A percentile compares a stretch with the other conserved stretches of the same genome.
Evolutionary conservation across 2,797 vertebrate species (phyloP).

Genomic region (Danio kyathit): DNA sequence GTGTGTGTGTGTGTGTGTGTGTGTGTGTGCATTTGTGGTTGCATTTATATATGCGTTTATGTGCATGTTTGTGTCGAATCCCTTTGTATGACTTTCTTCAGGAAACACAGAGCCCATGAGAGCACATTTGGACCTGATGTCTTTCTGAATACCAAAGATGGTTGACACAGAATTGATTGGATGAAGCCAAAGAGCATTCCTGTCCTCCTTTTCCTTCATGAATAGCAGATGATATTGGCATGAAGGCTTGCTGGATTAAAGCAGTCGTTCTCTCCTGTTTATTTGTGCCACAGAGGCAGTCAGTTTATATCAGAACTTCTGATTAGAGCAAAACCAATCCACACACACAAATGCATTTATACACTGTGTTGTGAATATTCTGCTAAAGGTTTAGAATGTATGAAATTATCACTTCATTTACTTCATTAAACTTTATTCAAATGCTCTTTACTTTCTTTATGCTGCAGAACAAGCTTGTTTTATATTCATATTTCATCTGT

Average conservation of each 20-base stretch:
- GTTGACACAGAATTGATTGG: constrained; percentile 21
- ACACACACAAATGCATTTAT: neutral
- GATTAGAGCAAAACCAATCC: neutral
- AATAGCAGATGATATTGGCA: constrained; percentile 31
- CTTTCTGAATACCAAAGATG: constrained; percentile 35
- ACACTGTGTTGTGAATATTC: neutral
- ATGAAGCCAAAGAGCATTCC: constrained; percentile 29
- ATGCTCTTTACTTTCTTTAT: no score
- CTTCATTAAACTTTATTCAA: no score
- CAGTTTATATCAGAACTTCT: neutral
- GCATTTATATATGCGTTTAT: neutral
- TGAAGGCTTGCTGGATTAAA: constrained; percentile 1
- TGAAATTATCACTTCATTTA: no score
- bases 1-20: neutral
- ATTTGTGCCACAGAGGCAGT: neutral
- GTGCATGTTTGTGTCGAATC: neutral
- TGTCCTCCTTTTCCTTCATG: neutral
- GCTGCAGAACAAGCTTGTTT: no score
- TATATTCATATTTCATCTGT: no score
- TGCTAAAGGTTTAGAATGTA: no score
- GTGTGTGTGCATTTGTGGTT: neutral
- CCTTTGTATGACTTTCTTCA: constrained; percentile 2
- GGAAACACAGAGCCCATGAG: neutral
- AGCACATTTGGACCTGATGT: constrained; percentile 13
- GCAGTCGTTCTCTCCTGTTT: constrained; percentile 1